Conservation (phyloP, 2,888 invertebrate species). For the Oscheius sp. region DNA sequence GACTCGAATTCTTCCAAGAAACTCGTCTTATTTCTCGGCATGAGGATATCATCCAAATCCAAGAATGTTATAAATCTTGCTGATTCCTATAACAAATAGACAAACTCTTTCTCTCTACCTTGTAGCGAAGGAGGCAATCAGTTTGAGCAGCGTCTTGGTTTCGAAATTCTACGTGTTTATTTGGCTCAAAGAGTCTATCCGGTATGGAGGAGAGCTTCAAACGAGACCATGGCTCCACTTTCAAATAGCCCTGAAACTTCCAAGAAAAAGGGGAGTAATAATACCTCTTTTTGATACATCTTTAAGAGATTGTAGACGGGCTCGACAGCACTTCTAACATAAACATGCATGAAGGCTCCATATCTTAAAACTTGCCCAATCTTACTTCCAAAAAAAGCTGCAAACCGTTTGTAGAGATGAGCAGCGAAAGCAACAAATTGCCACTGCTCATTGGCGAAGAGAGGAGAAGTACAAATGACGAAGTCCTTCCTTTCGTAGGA, state of each 20-base stretch:
- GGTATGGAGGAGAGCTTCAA: constrained; percentile 37
- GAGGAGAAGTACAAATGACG: constrained; percentile 48
- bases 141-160: constrained; percentile 53
- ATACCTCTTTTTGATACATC: constrained; percentile 28
- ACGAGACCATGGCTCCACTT: constrained; percentile 42
- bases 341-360: constrained; percentile 44
- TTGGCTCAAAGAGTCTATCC: constrained; percentile 45
- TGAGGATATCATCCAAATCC: constrained; percentile 49
- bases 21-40: constrained; percentile 38
- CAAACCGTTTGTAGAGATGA: constrained; percentile 41
- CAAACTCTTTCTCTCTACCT: too few species aligned
- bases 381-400: constrained; percentile 34
- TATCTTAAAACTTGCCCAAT: constrained; percentile 36
- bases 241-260: constrained; percentile 34
- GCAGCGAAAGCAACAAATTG: constrained; percentile 38
- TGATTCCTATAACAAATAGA: too few species aligned
- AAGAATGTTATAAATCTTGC: constrained; percentile 47
- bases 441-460: constrained; percentile 51
- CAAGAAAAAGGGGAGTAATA: background rate
- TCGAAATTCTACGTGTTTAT: constrained; percentile 51
- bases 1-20: constrained; percentile 41
- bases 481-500: constrained; percentile 31
- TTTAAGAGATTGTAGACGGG: constrained; percentile 2
- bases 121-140: constrained; percentile 48
- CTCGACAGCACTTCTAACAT: constrained; percentile 41